Evolutionary conservation across 2,888 invertebrate species (phyloP), one percentile per base, ranked within the genome.

Genomic region (Andrena trimmerana): DNA sequence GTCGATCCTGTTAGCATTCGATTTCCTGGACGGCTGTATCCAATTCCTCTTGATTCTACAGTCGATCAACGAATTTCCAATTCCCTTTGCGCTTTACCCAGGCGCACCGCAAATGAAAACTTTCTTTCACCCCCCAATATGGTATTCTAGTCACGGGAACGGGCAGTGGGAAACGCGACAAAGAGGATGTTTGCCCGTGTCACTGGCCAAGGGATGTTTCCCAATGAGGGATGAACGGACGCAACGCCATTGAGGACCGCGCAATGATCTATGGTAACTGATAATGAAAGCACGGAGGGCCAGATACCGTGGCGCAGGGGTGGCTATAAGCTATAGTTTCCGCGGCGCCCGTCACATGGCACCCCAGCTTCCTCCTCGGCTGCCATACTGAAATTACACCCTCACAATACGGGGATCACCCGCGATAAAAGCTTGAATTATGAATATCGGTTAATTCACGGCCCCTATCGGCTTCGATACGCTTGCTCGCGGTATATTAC

Each of bases 201-300:
- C 36, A 57, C 66, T 54, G 48, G 52, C 13, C 31, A 42, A 76
- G 52, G 48, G 57, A 68, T 31, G 57, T 10, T 36, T 24, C 31
- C 16, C 66, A 74, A 65, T 83, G 79, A 93, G 89, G 89, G 91
- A 93, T 92, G 92, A 90, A 91, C 93, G 93, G 93, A 93, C 90
- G 90, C 92, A 91, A 90, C 91, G 93, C 92, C 92, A 91, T 86
- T 80, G 89, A 86, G 83, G 73, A 87, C 89, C 89, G 87, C 86
- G 77, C 81, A 74, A 86, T 94, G 94, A 94, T 94, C 90, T 92
- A 94, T 93, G 92, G 90, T 81, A 88, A 87, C 91, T 92, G 94
- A 94, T 93, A 93, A 94, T 93, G 93, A 93, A 93, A 93, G 92
- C 90, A 86, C 91, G 89, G 90, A 84, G 90, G 90, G 88, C 86